A percentile compares a stretch with the other conserved stretches of the same genome.
Evolutionary conservation across 2,113 vertebrate genomes (phyloP).

Genomic region (Sceloporus undulatus): DNA sequence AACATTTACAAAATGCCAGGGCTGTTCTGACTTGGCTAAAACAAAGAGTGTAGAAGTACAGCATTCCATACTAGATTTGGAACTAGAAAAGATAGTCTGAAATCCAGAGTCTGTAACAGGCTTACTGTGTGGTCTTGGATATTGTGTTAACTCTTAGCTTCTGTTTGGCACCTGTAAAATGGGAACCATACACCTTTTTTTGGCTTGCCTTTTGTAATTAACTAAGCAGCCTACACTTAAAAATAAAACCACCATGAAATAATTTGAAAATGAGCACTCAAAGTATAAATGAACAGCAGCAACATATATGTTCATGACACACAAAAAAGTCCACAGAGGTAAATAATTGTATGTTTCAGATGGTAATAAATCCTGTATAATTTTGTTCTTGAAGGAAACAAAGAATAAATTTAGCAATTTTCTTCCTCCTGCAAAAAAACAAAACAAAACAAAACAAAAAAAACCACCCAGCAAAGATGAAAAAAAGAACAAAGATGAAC

Average conservation of each 20-base stretch:
- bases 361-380: no score
- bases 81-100: slow-evolving; percentile 13
- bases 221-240: background rate
- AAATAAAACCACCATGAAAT: background rate
- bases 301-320: background rate
- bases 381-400: no score
- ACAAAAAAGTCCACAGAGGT: background rate
- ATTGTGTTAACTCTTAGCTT: background rate
- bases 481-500: no score
- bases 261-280: background rate
- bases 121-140: slow-evolving; percentile 26
- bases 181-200: slow-evolving; percentile 3
- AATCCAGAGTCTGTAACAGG: background rate
- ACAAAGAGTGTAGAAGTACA: background rate
- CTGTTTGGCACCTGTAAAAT: slow-evolving; percentile 19
- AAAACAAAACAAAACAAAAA: no score
- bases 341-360: background rate
- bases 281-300: background rate
- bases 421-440: no score
- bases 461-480: no score
- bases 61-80: slow-evolving; percentile 1
- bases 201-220: background rate
- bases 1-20: background rate
- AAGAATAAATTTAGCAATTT: no score
- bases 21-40: slow-evolving; percentile 3